phyloP scores from a whole-genome alignment of 1,140 invertebrate genomes.

The Papilio helenus region DNA sequence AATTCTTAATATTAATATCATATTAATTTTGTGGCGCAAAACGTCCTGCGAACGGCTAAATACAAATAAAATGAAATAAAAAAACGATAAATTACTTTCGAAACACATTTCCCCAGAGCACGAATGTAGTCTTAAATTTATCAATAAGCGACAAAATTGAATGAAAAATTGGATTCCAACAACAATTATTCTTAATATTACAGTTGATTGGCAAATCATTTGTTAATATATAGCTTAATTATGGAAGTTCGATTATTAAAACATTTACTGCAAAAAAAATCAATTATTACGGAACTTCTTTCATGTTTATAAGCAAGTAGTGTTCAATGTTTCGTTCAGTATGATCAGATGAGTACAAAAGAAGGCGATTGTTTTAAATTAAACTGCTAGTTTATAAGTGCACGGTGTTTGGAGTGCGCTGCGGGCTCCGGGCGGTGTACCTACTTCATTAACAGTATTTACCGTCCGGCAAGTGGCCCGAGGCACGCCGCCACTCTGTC shows the following conservation, averaged over 20 bases:
- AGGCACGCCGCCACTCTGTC: neutral
- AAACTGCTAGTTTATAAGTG: neutral
- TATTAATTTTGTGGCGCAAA: neutral
- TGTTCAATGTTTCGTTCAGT: neutral
- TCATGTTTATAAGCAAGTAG: neutral
- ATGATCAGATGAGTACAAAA: neutral
- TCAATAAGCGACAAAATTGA: neutral
- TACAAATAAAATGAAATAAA: no score
- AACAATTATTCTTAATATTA: neutral
- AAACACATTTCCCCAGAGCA: neutral
- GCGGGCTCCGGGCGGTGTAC: neutral
- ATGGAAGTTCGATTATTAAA: no score
- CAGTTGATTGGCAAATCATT: no score
- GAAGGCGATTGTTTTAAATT: neutral
- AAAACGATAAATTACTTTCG: neutral
- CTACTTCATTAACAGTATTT: constrained; percentile 16
- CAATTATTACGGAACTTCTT: no score
- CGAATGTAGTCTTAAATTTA: neutral
- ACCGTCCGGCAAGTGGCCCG: neutral
- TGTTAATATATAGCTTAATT: no score
- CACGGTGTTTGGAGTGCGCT: neutral
- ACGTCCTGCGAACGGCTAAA: no score
- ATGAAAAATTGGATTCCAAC: neutral
- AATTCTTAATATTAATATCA: neutral
- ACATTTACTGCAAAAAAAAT: no score